Evolutionary conservation across 2,113 vertebrate species (phyloP).

Genomic region (Odocoileus virginianus): DNA sequence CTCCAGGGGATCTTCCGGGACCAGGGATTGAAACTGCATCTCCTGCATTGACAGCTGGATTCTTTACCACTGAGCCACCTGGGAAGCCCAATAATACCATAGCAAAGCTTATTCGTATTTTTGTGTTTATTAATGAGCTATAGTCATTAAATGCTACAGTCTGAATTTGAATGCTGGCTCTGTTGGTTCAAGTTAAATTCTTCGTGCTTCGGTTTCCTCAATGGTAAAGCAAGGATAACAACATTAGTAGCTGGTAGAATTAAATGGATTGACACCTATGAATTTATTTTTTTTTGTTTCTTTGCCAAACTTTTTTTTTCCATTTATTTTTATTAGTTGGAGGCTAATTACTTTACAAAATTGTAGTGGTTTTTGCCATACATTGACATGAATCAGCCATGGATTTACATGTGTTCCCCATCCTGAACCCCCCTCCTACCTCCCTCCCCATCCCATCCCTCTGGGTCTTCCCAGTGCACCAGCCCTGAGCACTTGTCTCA

Average conservation of each 20-base stretch:
- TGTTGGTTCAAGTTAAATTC: background rate
- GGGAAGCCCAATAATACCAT: background rate
- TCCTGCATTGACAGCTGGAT: background rate
- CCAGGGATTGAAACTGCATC: background rate
- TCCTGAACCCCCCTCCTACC: no score
- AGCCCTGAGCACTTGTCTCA: no score
- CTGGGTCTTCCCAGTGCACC: no score
- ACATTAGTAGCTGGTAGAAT: background rate
- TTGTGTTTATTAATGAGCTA: background rate
- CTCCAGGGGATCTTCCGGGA: background rate
- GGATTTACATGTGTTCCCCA: no score
- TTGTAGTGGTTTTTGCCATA: no score
- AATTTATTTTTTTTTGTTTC: background rate
- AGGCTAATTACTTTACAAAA: no score
- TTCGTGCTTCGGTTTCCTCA: background rate
- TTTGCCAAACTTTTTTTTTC: no score
- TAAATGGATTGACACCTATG: background rate
- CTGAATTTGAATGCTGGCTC: background rate
- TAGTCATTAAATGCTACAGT: background rate
- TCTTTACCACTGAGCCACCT: background rate
- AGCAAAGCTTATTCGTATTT: accelerated
- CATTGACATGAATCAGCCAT: no score
- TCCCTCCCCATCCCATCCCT: no score
- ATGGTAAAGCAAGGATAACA: background rate
- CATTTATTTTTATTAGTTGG: no score